Evolutionary conservation across 1,140 invertebrate genomes (phyloP), one percentile per base, ranked within the genome.

Genomic region (Eufriesea mexicana): DNA sequence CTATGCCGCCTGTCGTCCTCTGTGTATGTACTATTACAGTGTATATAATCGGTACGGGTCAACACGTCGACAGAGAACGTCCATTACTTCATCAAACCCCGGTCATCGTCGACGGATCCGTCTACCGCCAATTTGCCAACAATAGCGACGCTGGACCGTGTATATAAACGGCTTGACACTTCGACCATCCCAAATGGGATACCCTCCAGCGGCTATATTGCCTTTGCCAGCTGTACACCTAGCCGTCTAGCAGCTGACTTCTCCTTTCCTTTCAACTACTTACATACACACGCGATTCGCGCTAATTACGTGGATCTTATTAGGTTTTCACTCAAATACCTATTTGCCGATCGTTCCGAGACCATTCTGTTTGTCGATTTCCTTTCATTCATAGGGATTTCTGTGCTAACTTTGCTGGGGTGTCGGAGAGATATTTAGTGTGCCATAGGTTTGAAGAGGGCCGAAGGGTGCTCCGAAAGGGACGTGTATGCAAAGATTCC

Each of bases 51-150:
- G 61, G 54, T 72, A 51, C 85, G 74, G 87, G 91, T 92, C 91
- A 93, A 92, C 91, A 92, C 88, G 90, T 90, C 89, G 90, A 93
- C 92, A 92, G 88, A 89, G 91, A 92, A 92, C 78, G 91, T 93
- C 92, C 92, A 93, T 93, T 93, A 93, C 92, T 92, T 92, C 92
- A 92, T 93, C 92, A 93, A 92, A 93, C 91, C 86, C 84, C 75
- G 90, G 88, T 90, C 91, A 92, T 93, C 86, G 91, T 84, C 87
- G 91, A 91, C 89, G 88, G 90, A 89, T 91, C 89, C 84, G 85
- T 89, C 88, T 84, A 92, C 91, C 88, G 88, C 89, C 92, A 92
- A 93, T 92, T 92, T 92, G 92, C 92, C 90, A 92, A 92, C 92
- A 91, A 90, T 89, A 89, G 90, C 86, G 81, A 87, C 83, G 80